Percentiles rank a stretch among this genome's conserved stretches.
Evolutionary conservation across 2,113 vertebrate genomes (phyloP).

Genomic region (Ascaphus truei): DNA sequence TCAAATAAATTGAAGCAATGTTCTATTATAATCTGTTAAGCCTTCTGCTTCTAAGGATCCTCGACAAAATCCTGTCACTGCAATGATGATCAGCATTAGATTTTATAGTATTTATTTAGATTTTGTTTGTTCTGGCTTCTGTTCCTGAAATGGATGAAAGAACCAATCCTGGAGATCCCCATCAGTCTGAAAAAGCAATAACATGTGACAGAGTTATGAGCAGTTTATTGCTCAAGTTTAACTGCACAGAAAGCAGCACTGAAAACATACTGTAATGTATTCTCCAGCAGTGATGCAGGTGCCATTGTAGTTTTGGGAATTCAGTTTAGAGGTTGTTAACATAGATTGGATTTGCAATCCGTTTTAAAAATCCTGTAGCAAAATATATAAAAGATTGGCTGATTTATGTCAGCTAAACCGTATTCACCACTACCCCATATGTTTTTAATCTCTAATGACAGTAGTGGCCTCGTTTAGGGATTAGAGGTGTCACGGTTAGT

Average conservation of each 20-base stretch:
- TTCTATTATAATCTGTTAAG: neutral
- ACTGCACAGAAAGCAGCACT: constrained; percentile 9
- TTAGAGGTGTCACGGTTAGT: neutral
- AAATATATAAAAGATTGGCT: neutral
- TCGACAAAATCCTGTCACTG: neutral
- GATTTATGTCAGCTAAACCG: neutral
- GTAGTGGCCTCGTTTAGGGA: neutral
- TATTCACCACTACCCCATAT: neutral
- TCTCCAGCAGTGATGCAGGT: constrained; percentile 5
- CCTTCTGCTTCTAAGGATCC: neutral
- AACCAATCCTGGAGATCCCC: constrained; percentile 9
- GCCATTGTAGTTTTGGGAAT: neutral
- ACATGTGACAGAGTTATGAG: constrained; percentile 32
- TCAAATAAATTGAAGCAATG: neutral
- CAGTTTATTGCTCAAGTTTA: constrained; percentile 24
- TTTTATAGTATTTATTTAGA: constrained; percentile 12
- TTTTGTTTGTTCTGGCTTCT: constrained; percentile 1
- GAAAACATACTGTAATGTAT: constrained; percentile 19
- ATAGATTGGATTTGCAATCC: constrained; percentile 4
- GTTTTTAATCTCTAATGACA: neutral
- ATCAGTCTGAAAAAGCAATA: constrained; percentile 16
- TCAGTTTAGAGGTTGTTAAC: neutral
- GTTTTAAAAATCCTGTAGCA: neutral
- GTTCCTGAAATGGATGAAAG: constrained; percentile 15
- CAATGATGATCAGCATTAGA: neutral